A percentile compares a stretch with the other conserved stretches of the same genome.
phyloP scores from a whole-genome alignment of 2,113 vertebrate species.

The Motacilla alba region DNA sequence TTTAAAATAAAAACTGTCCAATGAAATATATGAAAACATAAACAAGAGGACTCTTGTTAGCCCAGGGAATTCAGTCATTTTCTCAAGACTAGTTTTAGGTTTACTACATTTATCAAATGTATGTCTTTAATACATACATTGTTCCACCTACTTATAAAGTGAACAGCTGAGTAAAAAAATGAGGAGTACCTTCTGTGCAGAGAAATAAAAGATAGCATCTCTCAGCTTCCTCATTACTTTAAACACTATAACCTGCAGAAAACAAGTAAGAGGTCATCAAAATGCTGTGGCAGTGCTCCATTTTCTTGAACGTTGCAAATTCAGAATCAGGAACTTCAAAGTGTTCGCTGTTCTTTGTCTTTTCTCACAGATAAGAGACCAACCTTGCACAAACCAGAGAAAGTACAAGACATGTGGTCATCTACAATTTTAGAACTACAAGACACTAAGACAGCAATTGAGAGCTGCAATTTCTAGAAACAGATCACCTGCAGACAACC shows the following conservation, averaged over 20 bases:
- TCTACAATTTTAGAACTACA: background rate
- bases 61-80: conserved; percentile 10
- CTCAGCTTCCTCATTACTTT: background rate
- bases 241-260: background rate
- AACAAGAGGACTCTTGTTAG: conserved; percentile 47
- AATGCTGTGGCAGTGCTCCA: background rate
- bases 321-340: background rate
- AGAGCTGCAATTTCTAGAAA: background rate
- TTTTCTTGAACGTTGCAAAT: background rate
- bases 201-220: background rate
- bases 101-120: background rate
- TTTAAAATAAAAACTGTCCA: conserved; percentile 58
- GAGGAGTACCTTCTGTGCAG: background rate
- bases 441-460: background rate
- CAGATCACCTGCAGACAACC: background rate
- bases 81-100: conserved; percentile 23
- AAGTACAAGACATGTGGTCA: background rate
- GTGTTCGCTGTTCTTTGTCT: background rate
- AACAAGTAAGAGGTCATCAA: background rate
- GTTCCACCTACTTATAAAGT: background rate
- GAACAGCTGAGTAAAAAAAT: background rate
- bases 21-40: conserved; percentile 57
- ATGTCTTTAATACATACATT: background rate
- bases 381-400: background rate
- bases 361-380: background rate